Evolutionary conservation across 2,113 vertebrate genomes (phyloP), one percentile per base, ranked within the genome.

Genomic region (Spilogale gracilis): DNA sequence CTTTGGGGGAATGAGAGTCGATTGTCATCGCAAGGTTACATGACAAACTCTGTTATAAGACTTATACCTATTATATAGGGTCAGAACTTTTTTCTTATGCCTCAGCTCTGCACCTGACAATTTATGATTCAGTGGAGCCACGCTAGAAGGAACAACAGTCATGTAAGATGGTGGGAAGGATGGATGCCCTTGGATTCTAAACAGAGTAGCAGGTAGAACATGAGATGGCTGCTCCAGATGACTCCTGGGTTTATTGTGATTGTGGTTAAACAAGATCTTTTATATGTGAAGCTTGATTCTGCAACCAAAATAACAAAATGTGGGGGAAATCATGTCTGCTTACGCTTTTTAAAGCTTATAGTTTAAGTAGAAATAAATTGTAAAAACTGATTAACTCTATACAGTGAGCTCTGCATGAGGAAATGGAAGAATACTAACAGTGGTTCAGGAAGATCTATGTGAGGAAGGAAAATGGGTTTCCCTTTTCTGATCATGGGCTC

Each of bases 51-150:
- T 98, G 97, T 97, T 96, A 96, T 98, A 98, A 96, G 93, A 82
- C 80, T 98, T 97, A 95, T 96, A 97, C 98, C 98, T 99, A 97
- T 98, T 98, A 96, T 98, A 98, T 98, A 98, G 98, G 98, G n/a
- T 92, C 93, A 69, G 78, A 94, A 23, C 88, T 94, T 25, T 94
- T 97, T 97, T 94, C 76, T 93, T 89, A 92, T 27, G 86, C 92
- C 91, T 97, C 98, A 98, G 73, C 97, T 98, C 96, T 95, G 92
- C 96, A 97, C 95, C 93, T 97, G 95, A 96, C 79, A 89, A 78
- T 21, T 97, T 96, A 71, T 97, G 89, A 76, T 89, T 96, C 76
- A 48, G 82, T 92, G 96, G 92, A 65, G 14, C 98, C 98, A 97
- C 67, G 91, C 96, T 93, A 32, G 96, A 82, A 92, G 94, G 97